phyloP scores from a whole-genome alignment of 2,113 vertebrate species.

The Fregata magnificens region DNA sequence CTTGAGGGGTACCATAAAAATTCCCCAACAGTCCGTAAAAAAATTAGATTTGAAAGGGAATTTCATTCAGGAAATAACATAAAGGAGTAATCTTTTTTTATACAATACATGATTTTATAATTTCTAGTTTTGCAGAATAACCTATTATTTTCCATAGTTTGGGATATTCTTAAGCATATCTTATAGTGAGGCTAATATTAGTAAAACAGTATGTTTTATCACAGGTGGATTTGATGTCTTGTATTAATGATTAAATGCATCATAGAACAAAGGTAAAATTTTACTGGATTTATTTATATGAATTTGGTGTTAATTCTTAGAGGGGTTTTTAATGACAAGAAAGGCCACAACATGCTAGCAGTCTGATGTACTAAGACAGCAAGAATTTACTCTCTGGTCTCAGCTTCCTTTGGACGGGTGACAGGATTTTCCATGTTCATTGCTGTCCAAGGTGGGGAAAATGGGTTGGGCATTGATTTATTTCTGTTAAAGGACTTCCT shows the following conservation, averaged over 20 bases:
- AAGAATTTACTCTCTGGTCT: background rate
- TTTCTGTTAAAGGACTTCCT: background rate
- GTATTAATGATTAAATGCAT: background rate
- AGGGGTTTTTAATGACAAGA: background rate
- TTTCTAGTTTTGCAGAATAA: background rate
- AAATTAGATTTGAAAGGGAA: background rate
- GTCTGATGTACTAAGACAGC: background rate
- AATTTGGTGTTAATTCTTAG: background rate
- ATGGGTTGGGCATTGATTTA: background rate
- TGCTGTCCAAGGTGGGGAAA: background rate
- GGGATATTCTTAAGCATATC: background rate
- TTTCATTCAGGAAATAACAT: background rate
- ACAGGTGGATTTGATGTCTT: background rate
- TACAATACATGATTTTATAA: background rate
- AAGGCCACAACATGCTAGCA: background rate
- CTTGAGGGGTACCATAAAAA: too few relatives aligned
- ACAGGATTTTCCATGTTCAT: background rate
- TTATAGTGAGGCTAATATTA: background rate
- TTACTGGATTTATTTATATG: background rate
- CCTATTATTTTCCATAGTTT: background rate
- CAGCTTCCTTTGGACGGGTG: background rate
- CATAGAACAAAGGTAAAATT: background rate
- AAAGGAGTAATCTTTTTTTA: background rate
- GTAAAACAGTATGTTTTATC: background rate
- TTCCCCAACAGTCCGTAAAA: background rate